These are phyloP conservation scores for Eudorcas thomsonii DNA, from an alignment of 2,113 vertebrate genomes.

Conservation along the genomic window DNA sequence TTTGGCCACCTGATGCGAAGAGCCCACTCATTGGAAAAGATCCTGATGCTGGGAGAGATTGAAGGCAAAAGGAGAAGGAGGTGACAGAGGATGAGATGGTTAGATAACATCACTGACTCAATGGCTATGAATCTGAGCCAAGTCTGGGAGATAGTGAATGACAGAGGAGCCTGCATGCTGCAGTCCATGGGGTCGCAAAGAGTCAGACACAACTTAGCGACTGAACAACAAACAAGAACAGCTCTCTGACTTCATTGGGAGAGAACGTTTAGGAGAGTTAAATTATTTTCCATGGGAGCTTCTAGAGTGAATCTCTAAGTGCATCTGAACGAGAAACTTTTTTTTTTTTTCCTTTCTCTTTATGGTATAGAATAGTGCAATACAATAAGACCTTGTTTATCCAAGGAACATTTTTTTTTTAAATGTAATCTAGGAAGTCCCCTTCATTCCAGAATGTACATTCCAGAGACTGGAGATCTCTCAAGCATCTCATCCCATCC, in stretches of 20 bases:
- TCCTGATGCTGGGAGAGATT: neutral
- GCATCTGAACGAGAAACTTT: neutral
- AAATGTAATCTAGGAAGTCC: neutral
- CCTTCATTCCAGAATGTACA: neutral
- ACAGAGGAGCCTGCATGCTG: neutral
- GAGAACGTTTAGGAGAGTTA: neutral
- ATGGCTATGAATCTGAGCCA: neutral
- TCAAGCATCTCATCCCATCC: neutral
- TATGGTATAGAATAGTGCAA: neutral
- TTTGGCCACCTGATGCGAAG: neutral
- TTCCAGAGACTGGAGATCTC: neutral
- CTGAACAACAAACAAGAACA: neutral
- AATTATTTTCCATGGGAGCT: neutral
- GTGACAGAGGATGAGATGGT: neutral
- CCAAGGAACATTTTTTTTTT: neutral
- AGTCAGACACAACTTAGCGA: neutral
- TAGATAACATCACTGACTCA: neutral
- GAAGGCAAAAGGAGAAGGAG: neutral
- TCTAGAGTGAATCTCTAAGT: neutral
- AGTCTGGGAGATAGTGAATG: neutral
- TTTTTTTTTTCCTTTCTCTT: neutral
- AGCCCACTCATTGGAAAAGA: neutral
- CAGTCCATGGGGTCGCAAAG: neutral
- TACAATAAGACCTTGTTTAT: neutral
- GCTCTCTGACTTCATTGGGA: accelerated